A percentile compares a stretch with the other conserved stretches of the same genome.
phyloP scores from a whole-genome alignment of 2,888 invertebrate genomes.

The Prosopocoilus inquinatus region DNA sequence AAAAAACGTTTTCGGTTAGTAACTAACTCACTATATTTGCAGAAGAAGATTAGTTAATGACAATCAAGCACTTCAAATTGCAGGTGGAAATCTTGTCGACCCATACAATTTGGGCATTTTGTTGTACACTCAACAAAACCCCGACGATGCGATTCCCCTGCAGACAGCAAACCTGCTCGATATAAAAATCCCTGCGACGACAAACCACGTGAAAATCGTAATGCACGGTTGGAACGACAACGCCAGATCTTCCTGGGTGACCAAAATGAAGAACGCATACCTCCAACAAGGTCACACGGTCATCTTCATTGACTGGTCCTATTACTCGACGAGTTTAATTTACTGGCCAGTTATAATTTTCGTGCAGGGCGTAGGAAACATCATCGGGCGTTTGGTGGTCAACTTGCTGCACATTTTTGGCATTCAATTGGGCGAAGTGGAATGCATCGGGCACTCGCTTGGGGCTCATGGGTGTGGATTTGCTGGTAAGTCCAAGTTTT shows the following conservation, averaged over 20 bases:
- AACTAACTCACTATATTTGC: too few relatives aligned
- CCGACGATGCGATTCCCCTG: too few relatives aligned
- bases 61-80: too few relatives aligned
- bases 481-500: constrained; percentile 13
- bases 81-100: too few relatives aligned
- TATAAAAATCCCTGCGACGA: background rate
- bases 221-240: constrained; percentile 10
- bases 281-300: background rate
- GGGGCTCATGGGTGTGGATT: constrained; percentile 14
- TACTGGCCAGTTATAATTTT: too few relatives aligned
- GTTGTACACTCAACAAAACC: too few relatives aligned
- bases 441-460: constrained; percentile 13
- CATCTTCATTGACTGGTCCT: background rate
- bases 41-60: too few relatives aligned
- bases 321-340: background rate
- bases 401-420: constrained; percentile 5
- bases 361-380: constrained; percentile 3
- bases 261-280: constrained; percentile 1
- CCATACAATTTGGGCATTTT: too few relatives aligned
- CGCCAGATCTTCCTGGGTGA: constrained; percentile 4
- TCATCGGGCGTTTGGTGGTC: constrained; percentile 3
- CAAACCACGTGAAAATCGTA: constrained; percentile 7
- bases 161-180: background rate
- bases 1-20: too few relatives aligned
- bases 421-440: constrained; percentile 2